Conservation (phyloP, 2,888 invertebrate genomes). For the Chesias legatella region DNA sequence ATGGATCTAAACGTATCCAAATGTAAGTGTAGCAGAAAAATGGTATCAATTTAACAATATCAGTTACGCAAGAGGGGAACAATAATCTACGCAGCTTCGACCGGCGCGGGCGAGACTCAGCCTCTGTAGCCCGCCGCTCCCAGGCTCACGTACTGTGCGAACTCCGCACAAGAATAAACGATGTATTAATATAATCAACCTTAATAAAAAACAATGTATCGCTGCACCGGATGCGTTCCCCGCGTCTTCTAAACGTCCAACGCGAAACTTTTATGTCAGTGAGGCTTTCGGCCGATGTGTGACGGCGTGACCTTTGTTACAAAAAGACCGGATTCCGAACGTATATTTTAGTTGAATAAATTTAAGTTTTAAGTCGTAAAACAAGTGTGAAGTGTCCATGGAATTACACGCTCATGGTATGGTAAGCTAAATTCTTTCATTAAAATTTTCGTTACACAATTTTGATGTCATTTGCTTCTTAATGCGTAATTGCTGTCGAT, state of each 20-base stretch:
- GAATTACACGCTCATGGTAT: constrained; percentile 7
- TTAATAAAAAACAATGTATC: constrained; percentile 23
- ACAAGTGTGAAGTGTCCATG: constrained; percentile 1
- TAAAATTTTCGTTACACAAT: too few relatives aligned
- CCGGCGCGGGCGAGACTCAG: constrained; percentile 60
- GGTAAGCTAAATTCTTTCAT: constrained; percentile 8
- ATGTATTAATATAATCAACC: too few relatives aligned
- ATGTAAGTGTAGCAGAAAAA: constrained; percentile 14
- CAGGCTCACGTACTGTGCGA: constrained; percentile 46
- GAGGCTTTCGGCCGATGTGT: constrained; percentile 36
- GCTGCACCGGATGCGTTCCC: constrained; percentile 24
- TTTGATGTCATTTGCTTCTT: too few relatives aligned
- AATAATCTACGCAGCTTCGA: constrained; percentile 67
- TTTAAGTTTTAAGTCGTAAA: neutral
- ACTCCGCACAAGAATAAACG: too few relatives aligned
- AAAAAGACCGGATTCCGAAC: constrained; percentile 18
- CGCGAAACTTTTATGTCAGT: constrained; percentile 40
- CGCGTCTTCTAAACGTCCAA: constrained; percentile 39
- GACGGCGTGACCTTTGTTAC: constrained; percentile 44
- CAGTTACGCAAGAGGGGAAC: constrained; percentile 76
- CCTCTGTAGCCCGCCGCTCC: constrained; percentile 65
- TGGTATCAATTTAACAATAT: constrained; percentile 48
- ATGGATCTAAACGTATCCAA: too few relatives aligned
- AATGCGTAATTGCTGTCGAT: too few relatives aligned
- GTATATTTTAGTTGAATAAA: neutral